Conservation (phyloP, 2,797 vertebrate genomes). For the Thunnus albacares region DNA sequence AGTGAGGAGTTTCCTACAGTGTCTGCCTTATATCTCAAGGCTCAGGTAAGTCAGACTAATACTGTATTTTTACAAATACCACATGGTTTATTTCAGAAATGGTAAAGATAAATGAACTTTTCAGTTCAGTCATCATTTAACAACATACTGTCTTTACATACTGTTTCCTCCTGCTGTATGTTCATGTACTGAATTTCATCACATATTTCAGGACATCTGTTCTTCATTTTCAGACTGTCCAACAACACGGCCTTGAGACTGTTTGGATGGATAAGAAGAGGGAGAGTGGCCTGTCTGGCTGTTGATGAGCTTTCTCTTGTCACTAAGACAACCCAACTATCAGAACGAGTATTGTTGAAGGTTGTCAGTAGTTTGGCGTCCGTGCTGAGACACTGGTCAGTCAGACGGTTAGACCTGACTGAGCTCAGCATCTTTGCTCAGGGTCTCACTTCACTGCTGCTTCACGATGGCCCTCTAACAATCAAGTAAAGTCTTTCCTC, state of each 20-base stretch:
- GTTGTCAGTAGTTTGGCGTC: constrained; percentile 55
- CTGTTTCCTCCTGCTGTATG: neutral
- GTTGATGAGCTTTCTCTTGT: constrained; percentile 54
- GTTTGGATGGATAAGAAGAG: constrained; percentile 30
- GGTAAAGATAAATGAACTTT: neutral
- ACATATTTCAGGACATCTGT: neutral
- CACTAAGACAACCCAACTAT: neutral
- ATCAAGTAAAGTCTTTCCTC: constrained; percentile 52
- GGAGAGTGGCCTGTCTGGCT: neutral
- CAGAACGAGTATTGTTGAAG: constrained; percentile 27
- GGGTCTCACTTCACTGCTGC: constrained; percentile 53
- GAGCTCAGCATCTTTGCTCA: constrained; percentile 50
- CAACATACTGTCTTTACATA: too few species aligned
- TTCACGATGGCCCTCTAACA: constrained; percentile 40
- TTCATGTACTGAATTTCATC: neutral
- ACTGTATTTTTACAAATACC: neutral
- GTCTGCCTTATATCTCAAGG: constrained; percentile 29
- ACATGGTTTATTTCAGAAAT: neutral
- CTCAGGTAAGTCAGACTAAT: constrained; percentile 8
- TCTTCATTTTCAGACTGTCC: constrained; percentile 42
- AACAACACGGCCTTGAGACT: constrained; percentile 4
- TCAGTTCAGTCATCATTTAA: neutral
- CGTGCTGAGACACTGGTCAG: constrained; percentile 63
- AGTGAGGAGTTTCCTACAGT: constrained; percentile 42
- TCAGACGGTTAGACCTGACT: constrained; percentile 64